Evolutionary conservation across 2,797 vertebrate species (phyloP).

Genomic region (Podargus strigoides): DNA sequence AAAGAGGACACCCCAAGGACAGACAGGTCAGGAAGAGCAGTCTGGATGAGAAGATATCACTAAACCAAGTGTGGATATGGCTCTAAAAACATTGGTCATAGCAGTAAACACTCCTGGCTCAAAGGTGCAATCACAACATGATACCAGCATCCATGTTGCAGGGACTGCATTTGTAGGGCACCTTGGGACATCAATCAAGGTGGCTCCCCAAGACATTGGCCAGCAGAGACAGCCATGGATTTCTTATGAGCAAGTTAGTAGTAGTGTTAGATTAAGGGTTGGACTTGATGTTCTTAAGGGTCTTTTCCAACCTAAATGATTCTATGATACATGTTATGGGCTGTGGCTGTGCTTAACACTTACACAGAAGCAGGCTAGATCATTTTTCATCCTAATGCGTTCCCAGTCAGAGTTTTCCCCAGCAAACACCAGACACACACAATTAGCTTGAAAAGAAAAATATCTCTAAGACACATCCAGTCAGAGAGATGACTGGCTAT

Average conservation of each 20-base stretch:
- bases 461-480: neutral
- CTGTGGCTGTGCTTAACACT: neutral
- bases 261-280: rapidly evolving
- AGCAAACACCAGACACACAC: neutral
- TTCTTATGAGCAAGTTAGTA: neutral
- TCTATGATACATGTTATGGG: rapidly evolving
- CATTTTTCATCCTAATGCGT: neutral
- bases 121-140: rapidly evolving
- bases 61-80: neutral
- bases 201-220: rapidly evolving
- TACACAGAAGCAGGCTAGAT: neutral
- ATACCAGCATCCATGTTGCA: neutral
- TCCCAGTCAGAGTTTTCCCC: neutral
- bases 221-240: neutral
- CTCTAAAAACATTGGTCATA: rapidly evolving
- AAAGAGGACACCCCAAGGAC: neutral
- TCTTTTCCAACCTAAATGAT: neutral
- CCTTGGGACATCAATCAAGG: neutral
- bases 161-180: neutral
- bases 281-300: neutral
- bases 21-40: neutral
- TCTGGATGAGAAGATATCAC: neutral
- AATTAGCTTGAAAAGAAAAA: constrained; percentile 30
- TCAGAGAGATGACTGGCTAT: neutral
- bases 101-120: neutral